Evolutionary conservation across 2,797 vertebrate genomes (phyloP), one percentile per base, ranked within the genome.

Genomic region (Nothura maculosa): DNA sequence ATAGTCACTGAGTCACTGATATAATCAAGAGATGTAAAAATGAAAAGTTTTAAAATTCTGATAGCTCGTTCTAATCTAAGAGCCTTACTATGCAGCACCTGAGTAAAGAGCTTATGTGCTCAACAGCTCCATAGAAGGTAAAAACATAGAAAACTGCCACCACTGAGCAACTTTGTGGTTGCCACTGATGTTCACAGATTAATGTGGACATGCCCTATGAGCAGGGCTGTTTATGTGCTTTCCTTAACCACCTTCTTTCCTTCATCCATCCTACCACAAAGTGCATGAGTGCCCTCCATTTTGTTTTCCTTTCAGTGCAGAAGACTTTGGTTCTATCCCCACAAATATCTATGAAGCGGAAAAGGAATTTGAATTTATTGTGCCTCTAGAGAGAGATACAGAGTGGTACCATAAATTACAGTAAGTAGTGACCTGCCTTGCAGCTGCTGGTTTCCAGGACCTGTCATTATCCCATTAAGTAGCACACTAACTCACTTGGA

Each of bases 341-440:
- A 72, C 21, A 64, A 91, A 80, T 50, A 63, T 16, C 67, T 47
- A n/a, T n/a, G 48, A 88, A 82, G 72, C 42, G 62, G 78, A 63
- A 93, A 80, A 83, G 55, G 28, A 93, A 80, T 76, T 22, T 67
- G 81, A 78, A 85, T 85, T 60, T 67, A 67, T 40, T 72, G 63
- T 72, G 85, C 57, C 58, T 34, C 54, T 47, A 67, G 68, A 88
- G 58, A 91, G 1, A 10, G 54, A 83, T 36, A 79, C 73, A 94
- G 91, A 94, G 91, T 82, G 48, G 73, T 34, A 55, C 77, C 32
- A 45, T 72, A 82, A 83, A 93, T 45, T 70, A 48, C 38, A 62
- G 60, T 62, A 72, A 89, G 85, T 88, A 83, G 17, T 82, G 70
- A 83, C 80, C 72, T 67, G 12, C 83, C 86, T 79, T 70, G 76